Percentiles rank a stretch among this genome's conserved stretches.
phyloP scores from a whole-genome alignment of 2,113 vertebrate genomes.

The Rhabdomys dilectus region DNA sequence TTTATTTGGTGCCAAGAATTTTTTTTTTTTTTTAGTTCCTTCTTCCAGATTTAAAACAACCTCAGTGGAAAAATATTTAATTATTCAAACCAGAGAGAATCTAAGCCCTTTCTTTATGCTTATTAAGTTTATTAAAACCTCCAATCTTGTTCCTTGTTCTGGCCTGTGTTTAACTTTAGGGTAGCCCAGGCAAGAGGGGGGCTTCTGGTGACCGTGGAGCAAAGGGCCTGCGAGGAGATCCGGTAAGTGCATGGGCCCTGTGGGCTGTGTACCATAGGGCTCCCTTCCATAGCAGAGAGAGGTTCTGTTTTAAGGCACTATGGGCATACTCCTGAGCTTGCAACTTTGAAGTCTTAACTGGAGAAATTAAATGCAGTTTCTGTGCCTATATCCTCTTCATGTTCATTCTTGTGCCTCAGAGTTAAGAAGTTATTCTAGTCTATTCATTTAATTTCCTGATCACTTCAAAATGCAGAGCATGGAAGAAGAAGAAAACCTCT shows the following conservation, averaged over 20 bases:
- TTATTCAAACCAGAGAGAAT: constrained; percentile 13
- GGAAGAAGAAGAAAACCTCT: background rate
- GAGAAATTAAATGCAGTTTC: background rate
- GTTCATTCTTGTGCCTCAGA: background rate
- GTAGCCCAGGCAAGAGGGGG: constrained; percentile 77
- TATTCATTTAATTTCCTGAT: background rate
- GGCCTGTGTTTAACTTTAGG: constrained; percentile 69
- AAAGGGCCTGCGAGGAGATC: constrained; percentile 76
- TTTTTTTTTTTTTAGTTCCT: background rate
- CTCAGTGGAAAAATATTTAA: constrained; percentile 22
- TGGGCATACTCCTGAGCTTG: background rate
- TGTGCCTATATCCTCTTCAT: background rate
- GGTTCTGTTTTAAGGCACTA: accelerated
- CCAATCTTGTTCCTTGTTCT: constrained; percentile 43
- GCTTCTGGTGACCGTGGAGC: constrained; percentile 71
- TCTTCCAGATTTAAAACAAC: constrained; percentile 13
- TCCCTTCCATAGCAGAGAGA: background rate
- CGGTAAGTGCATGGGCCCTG: constrained; percentile 60
- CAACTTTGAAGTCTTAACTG: background rate
- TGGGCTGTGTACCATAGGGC: accelerated
- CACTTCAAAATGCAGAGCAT: background rate
- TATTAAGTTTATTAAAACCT: background rate
- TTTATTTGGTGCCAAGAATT: background rate
- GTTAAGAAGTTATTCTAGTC: background rate
- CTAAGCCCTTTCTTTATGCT: background rate